These are phyloP conservation scores for Matsumurasca onukii DNA, from an alignment of 1,140 invertebrate species.

Conservation along the genomic window DNA sequence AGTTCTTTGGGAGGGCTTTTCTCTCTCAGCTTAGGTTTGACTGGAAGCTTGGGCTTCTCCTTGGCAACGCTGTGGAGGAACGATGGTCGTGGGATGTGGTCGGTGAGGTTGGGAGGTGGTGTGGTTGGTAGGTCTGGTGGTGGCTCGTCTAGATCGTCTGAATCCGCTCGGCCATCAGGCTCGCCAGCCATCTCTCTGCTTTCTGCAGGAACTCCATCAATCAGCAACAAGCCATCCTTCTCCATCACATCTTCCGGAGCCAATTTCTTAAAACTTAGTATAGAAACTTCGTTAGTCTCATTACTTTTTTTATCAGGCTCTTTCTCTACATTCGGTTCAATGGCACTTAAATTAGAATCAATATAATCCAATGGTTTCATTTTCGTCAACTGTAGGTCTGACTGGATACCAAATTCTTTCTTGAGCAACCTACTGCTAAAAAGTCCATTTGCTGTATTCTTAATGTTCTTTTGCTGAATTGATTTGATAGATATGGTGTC, in stretches of 20 bases:
- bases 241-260: neutral
- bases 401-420: conserved; percentile 22
- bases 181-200: conserved; percentile 76
- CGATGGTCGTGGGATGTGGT: conserved; percentile 57
- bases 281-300: neutral
- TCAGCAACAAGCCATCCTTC: conserved; percentile 28
- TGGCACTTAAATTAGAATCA: neutral
- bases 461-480: conserved; percentile 15
- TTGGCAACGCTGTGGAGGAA: conserved; percentile 61
- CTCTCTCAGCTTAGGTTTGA: conserved; percentile 52
- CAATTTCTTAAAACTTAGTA: neutral
- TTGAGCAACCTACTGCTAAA: conserved; percentile 16
- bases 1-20: conserved; percentile 12
- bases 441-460: conserved; percentile 10
- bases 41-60: conserved; percentile 64
- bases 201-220: conserved; percentile 29
- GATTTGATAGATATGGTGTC: conserved; percentile 2
- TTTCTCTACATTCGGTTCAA: neutral
- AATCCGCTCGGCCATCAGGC: conserved; percentile 76
- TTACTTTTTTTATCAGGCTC: neutral
- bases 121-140: conserved; percentile 44
- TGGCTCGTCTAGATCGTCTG: conserved; percentile 62
- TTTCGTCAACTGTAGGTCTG: conserved; percentile 3
- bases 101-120: conserved; percentile 35
- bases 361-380: conserved; percentile 20